Percentiles rank a stretch among this genome's conserved stretches.
Evolutionary conservation across 2,888 invertebrate species (phyloP).

Genomic region (Schrankia costaestrigalis): DNA sequence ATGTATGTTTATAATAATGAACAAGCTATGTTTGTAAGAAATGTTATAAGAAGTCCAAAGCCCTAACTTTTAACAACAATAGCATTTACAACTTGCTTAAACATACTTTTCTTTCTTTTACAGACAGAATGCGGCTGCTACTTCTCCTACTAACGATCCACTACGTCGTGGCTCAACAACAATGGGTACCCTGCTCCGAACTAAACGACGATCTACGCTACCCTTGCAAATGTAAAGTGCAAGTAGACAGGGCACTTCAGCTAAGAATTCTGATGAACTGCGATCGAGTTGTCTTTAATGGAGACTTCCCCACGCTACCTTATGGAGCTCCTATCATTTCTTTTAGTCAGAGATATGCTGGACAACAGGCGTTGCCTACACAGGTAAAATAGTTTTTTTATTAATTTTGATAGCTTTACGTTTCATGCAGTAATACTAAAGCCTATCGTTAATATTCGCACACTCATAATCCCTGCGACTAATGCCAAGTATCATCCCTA

Average conservation of each 20-base stretch:
- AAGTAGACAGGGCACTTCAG: slow-evolving; percentile 73
- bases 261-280: slow-evolving; percentile 87
- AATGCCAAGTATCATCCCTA: too few relatives aligned
- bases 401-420: background rate
- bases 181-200: slow-evolving; percentile 88
- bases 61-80: too few relatives aligned
- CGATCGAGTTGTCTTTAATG: slow-evolving; percentile 89
- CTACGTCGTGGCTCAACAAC: slow-evolving; percentile 52
- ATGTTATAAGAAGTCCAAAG: too few relatives aligned
- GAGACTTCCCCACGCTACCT: slow-evolving; percentile 88
- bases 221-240: slow-evolving; percentile 83
- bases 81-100: too few relatives aligned
- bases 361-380: slow-evolving; percentile 89
- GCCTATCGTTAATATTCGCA: too few relatives aligned
- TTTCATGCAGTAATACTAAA: too few relatives aligned
- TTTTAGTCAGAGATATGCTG: slow-evolving; percentile 89
- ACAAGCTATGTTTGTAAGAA: too few relatives aligned
- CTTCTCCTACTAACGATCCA: slow-evolving; percentile 55
- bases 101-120: slow-evolving; percentile 22
- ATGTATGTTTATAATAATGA: too few relatives aligned
- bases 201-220: slow-evolving; percentile 87
- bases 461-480: too few relatives aligned
- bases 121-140: slow-evolving; percentile 61
- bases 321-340: slow-evolving; percentile 89
- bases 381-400: slow-evolving; percentile 82